phyloP scores from a whole-genome alignment of 30 jellyfish, hydroid and myxozoan genomes.

The Aurelia aurita region DNA sequence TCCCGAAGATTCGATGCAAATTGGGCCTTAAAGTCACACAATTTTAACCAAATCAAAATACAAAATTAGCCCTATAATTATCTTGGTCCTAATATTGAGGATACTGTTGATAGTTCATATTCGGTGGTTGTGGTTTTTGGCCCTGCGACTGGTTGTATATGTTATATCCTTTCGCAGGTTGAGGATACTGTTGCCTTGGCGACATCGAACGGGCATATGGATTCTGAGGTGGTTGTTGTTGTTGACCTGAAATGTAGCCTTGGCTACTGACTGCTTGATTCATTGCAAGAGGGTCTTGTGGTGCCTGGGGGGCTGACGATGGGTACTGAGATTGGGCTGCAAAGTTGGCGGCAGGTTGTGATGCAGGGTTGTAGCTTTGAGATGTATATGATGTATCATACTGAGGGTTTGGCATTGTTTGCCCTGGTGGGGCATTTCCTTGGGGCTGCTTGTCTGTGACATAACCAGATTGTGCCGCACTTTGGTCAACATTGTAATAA shows the following conservation, averaged over 20 bases:
- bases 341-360: conserved; percentile 23
- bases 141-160: conserved; percentile 64
- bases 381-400: conserved; percentile 26
- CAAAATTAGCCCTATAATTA: too few species aligned
- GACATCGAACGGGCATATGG: conserved; percentile 85
- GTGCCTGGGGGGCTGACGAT: conserved; percentile 24
- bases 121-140: conserved; percentile 41
- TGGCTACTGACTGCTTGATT: conserved; percentile 51
- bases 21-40: too few species aligned
- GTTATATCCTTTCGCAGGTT: conserved; percentile 70
- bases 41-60: too few species aligned
- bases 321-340: conserved; percentile 29
- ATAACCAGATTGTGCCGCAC: background rate
- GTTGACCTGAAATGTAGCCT: conserved; percentile 40
- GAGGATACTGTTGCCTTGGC: conserved; percentile 82
- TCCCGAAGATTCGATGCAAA: too few species aligned
- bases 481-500: conserved; percentile 22
- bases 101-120: conserved; percentile 32
- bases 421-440: conserved; percentile 5
- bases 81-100: conserved; percentile 1
- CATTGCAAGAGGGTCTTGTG: conserved; percentile 63
- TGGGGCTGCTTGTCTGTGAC: conserved; percentile 26
- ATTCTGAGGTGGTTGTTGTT: conserved; percentile 47
- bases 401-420: conserved; percentile 19
- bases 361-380: conserved; percentile 17